Evolutionary conservation across 2,888 invertebrate genomes (phyloP).

Genomic region (Onchidella celtica): DNA sequence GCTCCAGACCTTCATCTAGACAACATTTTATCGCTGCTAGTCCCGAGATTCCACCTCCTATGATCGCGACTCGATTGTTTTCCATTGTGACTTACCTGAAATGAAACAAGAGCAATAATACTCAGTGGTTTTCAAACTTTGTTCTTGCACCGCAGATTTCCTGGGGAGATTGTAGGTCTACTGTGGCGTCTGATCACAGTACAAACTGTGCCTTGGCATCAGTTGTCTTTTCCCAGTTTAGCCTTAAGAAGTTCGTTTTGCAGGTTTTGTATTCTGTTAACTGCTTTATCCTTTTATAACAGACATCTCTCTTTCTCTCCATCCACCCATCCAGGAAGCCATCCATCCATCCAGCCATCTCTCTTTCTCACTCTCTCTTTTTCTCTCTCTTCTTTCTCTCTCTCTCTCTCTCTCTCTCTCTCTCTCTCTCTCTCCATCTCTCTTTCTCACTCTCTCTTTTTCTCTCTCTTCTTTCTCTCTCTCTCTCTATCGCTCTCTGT

Average conservation of each 20-base stretch:
- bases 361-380: too few species aligned
- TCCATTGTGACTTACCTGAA: neutral
- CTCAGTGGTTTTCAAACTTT: neutral
- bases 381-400: neutral
- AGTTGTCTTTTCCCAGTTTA: too few species aligned
- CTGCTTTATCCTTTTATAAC: neutral
- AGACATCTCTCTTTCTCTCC: neutral
- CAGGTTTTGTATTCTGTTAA: neutral
- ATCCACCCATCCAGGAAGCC: neutral
- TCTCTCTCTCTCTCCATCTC: neutral
- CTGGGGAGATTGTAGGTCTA: too few species aligned
- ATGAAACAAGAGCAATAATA: neutral
- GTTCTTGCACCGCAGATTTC: too few species aligned
- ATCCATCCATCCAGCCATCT: neutral
- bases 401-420: neutral
- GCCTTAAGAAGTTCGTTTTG: too few species aligned
- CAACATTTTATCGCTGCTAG: conserved; percentile 73
- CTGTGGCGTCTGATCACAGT: too few species aligned
- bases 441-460: too few species aligned
- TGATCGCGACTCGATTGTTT: conserved; percentile 63
- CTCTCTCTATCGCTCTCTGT: too few species aligned
- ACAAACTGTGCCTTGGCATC: too few species aligned
- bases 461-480: too few species aligned
- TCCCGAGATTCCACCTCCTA: conserved; percentile 73
- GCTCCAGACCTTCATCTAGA: conserved; percentile 70